Percentiles rank a stretch among this genome's conserved stretches.
phyloP scores from a whole-genome alignment of 1,140 invertebrate species.

The Tachypleus tridentatus region DNA sequence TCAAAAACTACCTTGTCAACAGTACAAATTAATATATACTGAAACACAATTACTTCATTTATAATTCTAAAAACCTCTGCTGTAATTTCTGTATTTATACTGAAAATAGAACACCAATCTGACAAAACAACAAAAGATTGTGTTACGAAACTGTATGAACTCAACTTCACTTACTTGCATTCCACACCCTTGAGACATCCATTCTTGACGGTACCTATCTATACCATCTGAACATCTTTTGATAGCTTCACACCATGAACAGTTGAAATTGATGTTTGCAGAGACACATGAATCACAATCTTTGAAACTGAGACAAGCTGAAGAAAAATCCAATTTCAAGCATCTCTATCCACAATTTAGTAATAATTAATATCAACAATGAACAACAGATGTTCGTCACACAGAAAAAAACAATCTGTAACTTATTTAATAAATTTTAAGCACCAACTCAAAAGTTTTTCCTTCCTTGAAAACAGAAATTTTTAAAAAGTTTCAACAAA shows the following conservation, averaged over 20 bases:
- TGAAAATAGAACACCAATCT: no score
- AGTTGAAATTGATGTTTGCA: constrained; percentile 39
- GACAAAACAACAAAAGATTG: no score
- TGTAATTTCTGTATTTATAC: no score
- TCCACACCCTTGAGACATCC: constrained; percentile 41
- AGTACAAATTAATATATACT: no score
- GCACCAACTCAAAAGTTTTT: not conserved
- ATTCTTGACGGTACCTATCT: constrained; percentile 77
- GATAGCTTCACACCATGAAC: constrained; percentile 70
- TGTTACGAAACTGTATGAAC: no score
- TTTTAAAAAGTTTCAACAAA: not conserved
- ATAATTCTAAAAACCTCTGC: no score
- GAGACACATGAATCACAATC: constrained; percentile 32
- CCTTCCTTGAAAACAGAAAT: not conserved
- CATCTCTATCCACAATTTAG: no score
- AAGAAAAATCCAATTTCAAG: not conserved
- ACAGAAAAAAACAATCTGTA: not conserved
- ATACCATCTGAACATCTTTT: constrained; percentile 77
- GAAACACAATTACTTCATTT: no score
- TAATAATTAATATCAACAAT: not conserved
- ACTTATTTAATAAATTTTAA: not conserved
- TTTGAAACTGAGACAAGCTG: constrained; percentile 13
- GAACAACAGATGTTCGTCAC: not conserved
- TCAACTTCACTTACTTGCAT: not conserved
- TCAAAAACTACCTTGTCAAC: no score